These are phyloP conservation scores for Dufourea novaeangliae DNA, from an alignment of 1,140 invertebrate genomes.

Conservation along the genomic window DNA sequence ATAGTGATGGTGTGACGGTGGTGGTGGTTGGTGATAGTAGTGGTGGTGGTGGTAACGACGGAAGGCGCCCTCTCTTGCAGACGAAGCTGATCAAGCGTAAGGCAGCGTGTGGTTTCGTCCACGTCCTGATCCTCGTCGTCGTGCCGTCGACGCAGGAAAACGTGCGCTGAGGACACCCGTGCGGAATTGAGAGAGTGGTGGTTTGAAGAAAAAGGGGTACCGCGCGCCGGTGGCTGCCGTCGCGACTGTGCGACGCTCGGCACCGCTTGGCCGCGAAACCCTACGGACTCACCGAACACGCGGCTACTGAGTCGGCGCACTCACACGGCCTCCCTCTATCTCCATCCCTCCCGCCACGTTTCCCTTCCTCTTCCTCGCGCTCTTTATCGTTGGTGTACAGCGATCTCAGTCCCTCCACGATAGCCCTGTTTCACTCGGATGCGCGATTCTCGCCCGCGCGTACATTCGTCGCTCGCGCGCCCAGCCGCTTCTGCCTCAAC, in stretches of 20 bases:
- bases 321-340: slow-evolving; percentile 43
- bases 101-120: slow-evolving; percentile 23
- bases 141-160: slow-evolving; percentile 60
- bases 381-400: neutral
- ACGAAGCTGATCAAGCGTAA: slow-evolving; percentile 7
- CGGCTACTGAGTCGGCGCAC: slow-evolving; percentile 81
- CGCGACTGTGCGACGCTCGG: slow-evolving; percentile 80
- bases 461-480: slow-evolving; percentile 21
- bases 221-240: slow-evolving; percentile 81
- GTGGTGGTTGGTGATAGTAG: slow-evolving; percentile 23
- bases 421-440: slow-evolving; percentile 32
- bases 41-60: slow-evolving; percentile 37
- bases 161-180: slow-evolving; percentile 69
- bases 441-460: slow-evolving; percentile 29
- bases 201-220: slow-evolving; percentile 72
- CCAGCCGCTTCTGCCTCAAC: slow-evolving; percentile 17
- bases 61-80: slow-evolving; percentile 55
- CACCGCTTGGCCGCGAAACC: slow-evolving; percentile 76
- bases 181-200: slow-evolving; percentile 66
- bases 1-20: slow-evolving; percentile 37
- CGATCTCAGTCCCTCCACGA: slow-evolving; percentile 18
- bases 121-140: slow-evolving; percentile 33
- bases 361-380: slow-evolving; percentile 14
- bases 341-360: slow-evolving; percentile 33
- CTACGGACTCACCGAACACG: slow-evolving; percentile 77